Evolutionary conservation across 1,140 invertebrate species (phyloP), one percentile per base, ranked within the genome.

Genomic region (Pantala flavescens): DNA sequence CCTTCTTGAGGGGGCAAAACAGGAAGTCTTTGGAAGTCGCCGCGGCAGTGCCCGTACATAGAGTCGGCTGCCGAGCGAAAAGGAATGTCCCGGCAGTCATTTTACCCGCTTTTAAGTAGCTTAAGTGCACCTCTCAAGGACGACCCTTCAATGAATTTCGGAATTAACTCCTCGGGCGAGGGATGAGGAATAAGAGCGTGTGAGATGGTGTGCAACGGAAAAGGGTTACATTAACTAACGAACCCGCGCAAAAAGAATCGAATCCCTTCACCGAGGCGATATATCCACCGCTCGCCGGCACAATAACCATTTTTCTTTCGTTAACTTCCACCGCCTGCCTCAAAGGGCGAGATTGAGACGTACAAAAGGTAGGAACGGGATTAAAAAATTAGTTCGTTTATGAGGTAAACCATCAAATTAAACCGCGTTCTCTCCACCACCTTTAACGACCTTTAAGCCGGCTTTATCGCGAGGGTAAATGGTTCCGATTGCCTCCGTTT

Each of bases 101-200:
- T 36, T 36, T 36, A 36, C 28, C 28, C 28, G 28, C 28, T 36
- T 36, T 2, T 36, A 36, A 36, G 28, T 36, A 36, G 49, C 49
- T 63, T 63, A 19, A 63, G 49, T 16, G 49, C 16, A 63, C 14
- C 49, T 63, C 49, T 36, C 28, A 36, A 36, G 49, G 49, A 7
- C 49, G n/a, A 21, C 49, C 49, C 14, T 63, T 63, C 49, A 63
- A 63, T 63, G 49, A 63, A 63, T 63, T 63, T 63, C 49, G 49
- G 49, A 63, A 63, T 63, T 63, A 63, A 63, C 49, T 63, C 49
- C 12, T 63, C 12, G 49, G 43, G 43, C 10, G 43, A 9, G 43
- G 49, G 49, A 63, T 63, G 49, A 63, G 14, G 12, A 63, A 21
- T 21, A 21, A 36, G 28, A 19, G 49, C 49, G n/a, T 63, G 49